Evolutionary conservation across 2,797 vertebrate species (phyloP), one percentile per base, ranked within the genome.

Genomic region (Spatula versicolor): DNA sequence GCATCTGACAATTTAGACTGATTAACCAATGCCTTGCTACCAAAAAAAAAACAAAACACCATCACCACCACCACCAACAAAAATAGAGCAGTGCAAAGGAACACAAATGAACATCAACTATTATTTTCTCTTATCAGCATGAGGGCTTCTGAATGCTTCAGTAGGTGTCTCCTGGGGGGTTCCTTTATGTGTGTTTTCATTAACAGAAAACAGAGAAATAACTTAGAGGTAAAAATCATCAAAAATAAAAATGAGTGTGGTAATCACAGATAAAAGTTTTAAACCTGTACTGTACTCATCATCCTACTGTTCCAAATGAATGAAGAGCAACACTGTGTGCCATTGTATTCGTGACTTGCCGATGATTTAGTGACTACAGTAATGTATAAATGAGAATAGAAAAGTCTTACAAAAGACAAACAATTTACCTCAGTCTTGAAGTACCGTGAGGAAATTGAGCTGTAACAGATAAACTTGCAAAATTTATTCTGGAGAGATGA

Each of bases 181-280:
- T 93, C 8, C 10, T 79, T 76, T 67, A 31, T 77, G 17, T 46
- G 13, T 21, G 55, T 64, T 96, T 92, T 94, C 73, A 95, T 93
- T 81, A 95, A 68, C 25, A 95, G 30, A 80, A 91, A 86, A 45
- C 12, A 86, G 87, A 91, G 88, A 90, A 93, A 86, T 52, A 83
- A 90, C 92, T 76, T 31, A 41, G 16, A 90, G 28, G 79, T 75
- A 73, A 91, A 81, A 62, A 75, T 88, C 31, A 79, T 95, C 54
- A 77, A 71, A 83, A 33, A 7, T 69, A 54, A 77, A 93, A 75
- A 83, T 76, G 5, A 73, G 3, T 37, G 56, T 74, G 78, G 76
- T 83, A 77, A 66, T 75, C 31, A 91, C 14, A 73, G 80, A 73
- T 75, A 58, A 83, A 86, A 85, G 20, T 30, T 88, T 39, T 37